Conservation (phyloP, 2,113 vertebrate species). For the Carassius carassius region DNA sequence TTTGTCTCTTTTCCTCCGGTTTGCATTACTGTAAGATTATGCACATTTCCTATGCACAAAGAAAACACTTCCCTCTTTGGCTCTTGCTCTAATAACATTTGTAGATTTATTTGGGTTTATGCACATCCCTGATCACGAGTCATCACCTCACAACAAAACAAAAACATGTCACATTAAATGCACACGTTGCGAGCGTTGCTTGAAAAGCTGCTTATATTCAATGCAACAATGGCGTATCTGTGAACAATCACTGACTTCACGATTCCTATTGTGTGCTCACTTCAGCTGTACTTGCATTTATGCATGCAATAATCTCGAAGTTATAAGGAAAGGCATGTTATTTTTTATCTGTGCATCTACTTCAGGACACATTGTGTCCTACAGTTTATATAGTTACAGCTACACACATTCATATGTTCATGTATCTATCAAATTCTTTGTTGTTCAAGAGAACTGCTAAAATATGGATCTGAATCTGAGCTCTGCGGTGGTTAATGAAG, state of each 20-base stretch:
- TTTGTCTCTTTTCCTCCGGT: neutral
- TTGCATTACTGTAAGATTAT: neutral
- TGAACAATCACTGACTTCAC: neutral
- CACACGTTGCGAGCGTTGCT: neutral
- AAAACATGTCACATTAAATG: neutral
- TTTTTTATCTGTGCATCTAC: neutral
- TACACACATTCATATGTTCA: neutral
- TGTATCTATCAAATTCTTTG: neutral
- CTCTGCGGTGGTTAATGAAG: slow-evolving; percentile 11
- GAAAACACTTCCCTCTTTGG: neutral
- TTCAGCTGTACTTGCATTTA: neutral
- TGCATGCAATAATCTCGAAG: neutral
- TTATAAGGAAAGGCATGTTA: neutral
- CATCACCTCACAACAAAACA: neutral
- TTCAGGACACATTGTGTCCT: neutral
- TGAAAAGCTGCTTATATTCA: slow-evolving; percentile 1
- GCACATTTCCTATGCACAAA: neutral
- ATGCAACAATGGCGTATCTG: neutral
- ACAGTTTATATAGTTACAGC: neutral
- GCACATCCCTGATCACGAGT: neutral
- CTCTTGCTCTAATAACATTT: slow-evolving; percentile 8
- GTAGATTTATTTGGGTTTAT: too few species aligned
- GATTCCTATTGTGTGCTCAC: neutral
- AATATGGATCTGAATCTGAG: neutral
- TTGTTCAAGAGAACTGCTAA: neutral